A percentile compares a stretch with the other conserved stretches of the same genome.
phyloP scores from a whole-genome alignment of 2,113 vertebrate genomes.

The Chroicocephalus ridibundus region DNA sequence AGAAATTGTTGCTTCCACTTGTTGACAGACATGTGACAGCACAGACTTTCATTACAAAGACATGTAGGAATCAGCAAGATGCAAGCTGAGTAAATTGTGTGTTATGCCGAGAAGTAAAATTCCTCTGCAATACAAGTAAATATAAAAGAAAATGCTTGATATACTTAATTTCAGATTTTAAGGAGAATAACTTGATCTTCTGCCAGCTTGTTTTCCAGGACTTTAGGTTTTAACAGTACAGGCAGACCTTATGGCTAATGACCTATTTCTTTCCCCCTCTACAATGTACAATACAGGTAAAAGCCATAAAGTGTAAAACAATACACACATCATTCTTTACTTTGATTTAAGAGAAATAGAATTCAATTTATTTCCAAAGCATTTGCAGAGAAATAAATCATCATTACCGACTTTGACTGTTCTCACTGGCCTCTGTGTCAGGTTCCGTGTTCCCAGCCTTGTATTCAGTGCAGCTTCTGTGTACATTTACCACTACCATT shows the following conservation, averaged over 20 bases:
- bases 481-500: not conserved
- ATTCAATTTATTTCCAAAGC: not conserved
- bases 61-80: not conserved
- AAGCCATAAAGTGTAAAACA: not conserved
- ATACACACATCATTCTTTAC: not conserved
- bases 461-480: not conserved
- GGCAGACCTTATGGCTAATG: not conserved
- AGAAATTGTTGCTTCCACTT: not conserved
- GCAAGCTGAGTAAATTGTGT: not conserved
- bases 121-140: not conserved
- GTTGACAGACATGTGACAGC: not conserved
- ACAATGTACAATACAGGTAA: not conserved
- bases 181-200: not conserved
- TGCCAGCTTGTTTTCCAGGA: not conserved
- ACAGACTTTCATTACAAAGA: not conserved
- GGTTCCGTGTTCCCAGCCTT: not conserved
- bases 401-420: not conserved
- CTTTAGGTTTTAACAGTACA: not conserved
- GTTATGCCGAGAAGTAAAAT: not conserved
- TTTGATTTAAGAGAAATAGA: not conserved
- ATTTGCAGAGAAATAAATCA: not conserved
- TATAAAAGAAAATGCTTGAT: not conserved
- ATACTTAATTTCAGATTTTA: not conserved
- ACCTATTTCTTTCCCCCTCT: not conserved
- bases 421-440: not conserved